These are phyloP conservation scores for Phenganax subtilis DNA, from an alignment of 92 coral and sea anemone genomes.

Conservation along the genomic window DNA sequence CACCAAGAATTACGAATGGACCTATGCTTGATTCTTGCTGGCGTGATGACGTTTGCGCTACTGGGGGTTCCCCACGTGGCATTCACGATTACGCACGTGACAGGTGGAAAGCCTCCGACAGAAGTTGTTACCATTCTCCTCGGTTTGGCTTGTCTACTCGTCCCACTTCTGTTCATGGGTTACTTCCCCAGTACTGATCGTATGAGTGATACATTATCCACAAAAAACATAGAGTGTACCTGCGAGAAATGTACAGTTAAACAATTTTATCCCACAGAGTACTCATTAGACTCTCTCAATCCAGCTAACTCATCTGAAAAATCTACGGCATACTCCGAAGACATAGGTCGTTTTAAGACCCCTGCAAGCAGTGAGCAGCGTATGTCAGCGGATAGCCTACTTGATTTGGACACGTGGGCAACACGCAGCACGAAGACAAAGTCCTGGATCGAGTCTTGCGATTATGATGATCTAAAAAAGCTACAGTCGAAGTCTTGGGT, in stretches of 20 bases:
- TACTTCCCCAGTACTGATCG: conserved; percentile 15
- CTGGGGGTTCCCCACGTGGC: conserved; percentile 30
- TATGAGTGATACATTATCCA: conserved; percentile 17
- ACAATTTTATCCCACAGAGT: conserved; percentile 13
- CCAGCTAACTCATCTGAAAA: conserved; percentile 17
- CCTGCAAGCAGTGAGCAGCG: not conserved
- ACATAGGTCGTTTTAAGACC: not conserved
- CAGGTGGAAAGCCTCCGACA: conserved; percentile 1
- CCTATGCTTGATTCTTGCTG: conserved; percentile 23
- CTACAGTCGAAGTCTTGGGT: not conserved
- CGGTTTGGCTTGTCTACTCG: conserved; percentile 1
- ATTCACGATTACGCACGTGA: not conserved
- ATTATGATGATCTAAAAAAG: conserved; percentile 29
- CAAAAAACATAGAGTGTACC: conserved; percentile 16
- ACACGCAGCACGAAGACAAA: conserved; percentile 36
- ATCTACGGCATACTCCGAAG: not conserved
- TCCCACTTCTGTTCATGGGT: not conserved
- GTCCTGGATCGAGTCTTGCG: conserved; percentile 44
- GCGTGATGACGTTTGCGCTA: conserved; percentile 16
- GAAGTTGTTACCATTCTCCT: conserved; percentile 41
- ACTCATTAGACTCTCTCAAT: conserved; percentile 14
- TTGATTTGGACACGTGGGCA: conserved; percentile 30
- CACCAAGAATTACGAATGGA: conserved; percentile 17
- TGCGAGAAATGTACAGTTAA: conserved; percentile 30
- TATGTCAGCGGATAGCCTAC: conserved; percentile 27